Evolutionary conservation across 2,113 vertebrate genomes (phyloP).

Genomic region (Pluvialis apricaria): DNA sequence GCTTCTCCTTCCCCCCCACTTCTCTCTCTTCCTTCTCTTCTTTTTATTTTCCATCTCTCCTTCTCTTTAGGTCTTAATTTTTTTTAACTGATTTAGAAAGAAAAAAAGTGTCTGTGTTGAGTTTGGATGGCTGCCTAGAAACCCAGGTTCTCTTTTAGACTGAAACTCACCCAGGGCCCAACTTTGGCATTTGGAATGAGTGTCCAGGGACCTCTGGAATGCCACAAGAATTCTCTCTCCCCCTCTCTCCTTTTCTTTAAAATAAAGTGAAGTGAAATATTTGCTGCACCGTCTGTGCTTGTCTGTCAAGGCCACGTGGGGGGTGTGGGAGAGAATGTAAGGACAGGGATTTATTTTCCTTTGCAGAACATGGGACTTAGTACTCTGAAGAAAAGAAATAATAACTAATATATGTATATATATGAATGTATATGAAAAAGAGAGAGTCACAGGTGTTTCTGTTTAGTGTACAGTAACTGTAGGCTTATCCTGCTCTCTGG

Average conservation of each 20-base stretch:
- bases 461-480: constrained; percentile 56
- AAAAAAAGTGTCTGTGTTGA: constrained; percentile 73
- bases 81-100: constrained; percentile 43
- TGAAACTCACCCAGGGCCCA: constrained; percentile 66
- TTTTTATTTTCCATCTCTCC: too few species aligned
- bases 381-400: constrained; percentile 49
- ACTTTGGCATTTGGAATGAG: constrained; percentile 70
- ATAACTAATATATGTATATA: constrained; percentile 32
- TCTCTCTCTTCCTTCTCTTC: neutral
- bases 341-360: constrained; percentile 51
- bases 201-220: constrained; percentile 76
- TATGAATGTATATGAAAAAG: constrained; percentile 23
- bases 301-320: constrained; percentile 47
- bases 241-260: constrained; percentile 71
- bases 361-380: constrained; percentile 54
- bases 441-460: constrained; percentile 66
- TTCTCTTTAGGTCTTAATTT: constrained; percentile 1
- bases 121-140: constrained; percentile 75
- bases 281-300: constrained; percentile 59
- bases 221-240: constrained; percentile 75
- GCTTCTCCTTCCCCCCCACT: neutral
- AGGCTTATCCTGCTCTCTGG: constrained; percentile 51
- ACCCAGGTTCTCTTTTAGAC: constrained; percentile 64
- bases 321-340: constrained; percentile 56
- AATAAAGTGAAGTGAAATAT: constrained; percentile 75